Evolutionary conservation across 2,797 vertebrate species (phyloP).

Genomic region (Falco berigora): DNA sequence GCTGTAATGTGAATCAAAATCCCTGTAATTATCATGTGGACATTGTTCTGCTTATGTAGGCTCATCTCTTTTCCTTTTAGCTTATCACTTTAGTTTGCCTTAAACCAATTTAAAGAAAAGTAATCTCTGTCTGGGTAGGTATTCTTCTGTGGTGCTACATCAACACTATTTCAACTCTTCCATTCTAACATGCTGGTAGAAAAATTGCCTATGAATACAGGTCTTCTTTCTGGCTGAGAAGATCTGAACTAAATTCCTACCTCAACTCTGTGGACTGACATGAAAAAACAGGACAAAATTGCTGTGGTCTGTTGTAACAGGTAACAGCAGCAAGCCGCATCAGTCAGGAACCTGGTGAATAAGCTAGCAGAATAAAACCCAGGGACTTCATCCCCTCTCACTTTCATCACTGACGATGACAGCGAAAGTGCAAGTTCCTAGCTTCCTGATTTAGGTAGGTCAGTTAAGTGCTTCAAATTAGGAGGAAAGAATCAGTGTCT

Average conservation of each 20-base stretch:
- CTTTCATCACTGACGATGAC: background rate
- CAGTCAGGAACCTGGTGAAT: background rate
- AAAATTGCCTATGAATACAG: background rate
- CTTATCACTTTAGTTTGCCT: background rate
- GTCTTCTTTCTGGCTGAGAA: background rate
- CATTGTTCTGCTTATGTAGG: background rate
- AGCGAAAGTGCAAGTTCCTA: background rate
- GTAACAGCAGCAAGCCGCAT: background rate
- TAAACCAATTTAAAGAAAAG: background rate
- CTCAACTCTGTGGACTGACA: background rate
- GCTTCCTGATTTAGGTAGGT: background rate
- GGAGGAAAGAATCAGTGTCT: background rate
- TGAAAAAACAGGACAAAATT: background rate
- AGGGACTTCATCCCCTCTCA: background rate
- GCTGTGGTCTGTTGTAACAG: rapidly evolving
- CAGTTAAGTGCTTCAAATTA: background rate
- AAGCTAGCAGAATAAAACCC: background rate
- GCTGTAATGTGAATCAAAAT: background rate
- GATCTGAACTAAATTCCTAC: background rate
- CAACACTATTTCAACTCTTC: background rate
- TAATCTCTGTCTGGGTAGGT: background rate
- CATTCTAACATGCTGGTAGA: background rate
- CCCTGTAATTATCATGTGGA: background rate
- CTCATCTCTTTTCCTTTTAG: background rate
- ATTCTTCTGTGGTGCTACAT: background rate